Base-by-base conservation (phyloP, 1,140 invertebrate species). In the Drosophila bocqueti region DNA sequence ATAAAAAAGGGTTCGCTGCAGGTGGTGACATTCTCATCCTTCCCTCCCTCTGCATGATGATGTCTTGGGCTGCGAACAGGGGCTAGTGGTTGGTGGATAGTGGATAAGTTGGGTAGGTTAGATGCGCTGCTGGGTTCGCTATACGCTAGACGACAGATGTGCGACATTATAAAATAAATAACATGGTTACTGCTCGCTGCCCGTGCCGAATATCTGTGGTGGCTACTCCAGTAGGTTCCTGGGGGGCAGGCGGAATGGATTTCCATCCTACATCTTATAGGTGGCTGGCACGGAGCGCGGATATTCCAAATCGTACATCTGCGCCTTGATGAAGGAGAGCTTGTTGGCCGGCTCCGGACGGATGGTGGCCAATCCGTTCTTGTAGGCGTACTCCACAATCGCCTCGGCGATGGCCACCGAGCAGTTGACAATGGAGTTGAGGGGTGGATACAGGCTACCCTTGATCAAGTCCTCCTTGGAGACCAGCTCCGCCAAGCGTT, bases 361-460 rank as follows among this genome's bases (percentile, higher is more conserved):
- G 10, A 97, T 94, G 4, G 96, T 95, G 50, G 97, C 97, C 50
- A 96, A 95, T 96, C 97, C 95, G 94, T 95, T 96, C 91, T 95
- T 94, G 86, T 99, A 99, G n/a, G 98, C 97, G 93, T 97, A 97
- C 72, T 98, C 95, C 34, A 97, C 96, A 66, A 99, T 94, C 80
- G 96, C 94, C 5, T 95, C 95, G 8, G 98, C 99, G 79, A 99
- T 99, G 76, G 95, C 94, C 3, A 98, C 81, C 0, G 98, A 99
- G 57, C 98, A 97, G 52, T 97, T 95, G 72, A 96, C 95, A 83
- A 99, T 98, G 18, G 96, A 95, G n/a, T 95, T 93, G 11, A 99
- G 94, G 0, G 98, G 98, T 16, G 99, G 99, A 93, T 99, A 99
- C 29, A 99, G 94, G 75, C 97, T 96, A n/a, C 99, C 99, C 63